Evolutionary conservation across 2,797 vertebrate genomes (phyloP).

Genomic region (Lacerta viridis): DNA sequence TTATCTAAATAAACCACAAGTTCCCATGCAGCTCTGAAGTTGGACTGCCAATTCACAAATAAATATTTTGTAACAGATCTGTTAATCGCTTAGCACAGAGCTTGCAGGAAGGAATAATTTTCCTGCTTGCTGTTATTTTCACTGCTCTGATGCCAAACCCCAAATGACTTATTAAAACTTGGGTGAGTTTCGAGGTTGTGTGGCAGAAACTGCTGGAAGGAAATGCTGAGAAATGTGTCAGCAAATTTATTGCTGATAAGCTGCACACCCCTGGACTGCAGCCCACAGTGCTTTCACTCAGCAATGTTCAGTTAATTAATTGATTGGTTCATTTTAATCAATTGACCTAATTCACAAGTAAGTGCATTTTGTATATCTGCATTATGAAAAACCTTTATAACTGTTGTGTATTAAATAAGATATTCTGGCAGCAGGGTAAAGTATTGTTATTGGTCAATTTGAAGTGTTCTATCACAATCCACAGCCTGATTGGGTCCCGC

Average conservation of each 20-base stretch:
- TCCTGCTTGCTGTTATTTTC: background rate
- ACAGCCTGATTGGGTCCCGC: too few relatives aligned
- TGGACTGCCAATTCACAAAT: conserved; percentile 13
- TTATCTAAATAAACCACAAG: conserved; percentile 9
- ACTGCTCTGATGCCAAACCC: background rate
- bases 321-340: background rate
- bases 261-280: background rate
- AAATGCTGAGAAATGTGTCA: background rate
- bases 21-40: background rate
- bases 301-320: background rate
- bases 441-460: too few relatives aligned
- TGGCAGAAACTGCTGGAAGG: background rate
- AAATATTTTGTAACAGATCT: conserved; percentile 10
- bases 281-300: background rate
- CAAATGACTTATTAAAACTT: conserved; percentile 1
- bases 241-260: background rate
- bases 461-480: too few relatives aligned
- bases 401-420: too few relatives aligned
- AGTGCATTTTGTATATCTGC: background rate
- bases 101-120: background rate
- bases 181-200: background rate
- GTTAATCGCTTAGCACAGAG: background rate
- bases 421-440: too few relatives aligned
- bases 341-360: background rate
- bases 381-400: background rate